phyloP scores from a whole-genome alignment of 2,888 invertebrate genomes.

The Cephonodes hylas region DNA sequence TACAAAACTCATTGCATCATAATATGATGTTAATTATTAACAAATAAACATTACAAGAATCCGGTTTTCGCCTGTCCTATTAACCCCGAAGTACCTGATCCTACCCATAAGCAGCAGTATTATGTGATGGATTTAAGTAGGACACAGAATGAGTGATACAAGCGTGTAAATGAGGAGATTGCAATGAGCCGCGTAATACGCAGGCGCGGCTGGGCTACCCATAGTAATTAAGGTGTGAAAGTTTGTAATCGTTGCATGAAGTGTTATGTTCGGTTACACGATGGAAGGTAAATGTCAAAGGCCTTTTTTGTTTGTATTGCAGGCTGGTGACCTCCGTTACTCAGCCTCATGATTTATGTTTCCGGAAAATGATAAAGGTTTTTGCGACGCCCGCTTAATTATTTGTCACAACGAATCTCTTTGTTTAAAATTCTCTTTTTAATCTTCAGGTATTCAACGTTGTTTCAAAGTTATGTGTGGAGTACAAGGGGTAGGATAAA shows the following conservation, averaged over 20 bases:
- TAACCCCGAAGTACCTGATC: neutral
- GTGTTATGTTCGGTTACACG: neutral
- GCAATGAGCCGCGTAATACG: constrained; percentile 19
- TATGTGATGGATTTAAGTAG: constrained; percentile 13
- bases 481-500: too few species aligned
- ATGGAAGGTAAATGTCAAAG: neutral
- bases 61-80: neutral
- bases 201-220: constrained; percentile 25
- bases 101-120: constrained; percentile 22
- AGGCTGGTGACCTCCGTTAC: neutral
- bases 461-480: too few species aligned
- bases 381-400: too few species aligned
- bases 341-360: neutral
- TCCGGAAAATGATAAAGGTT: neutral
- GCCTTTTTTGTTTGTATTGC: neutral
- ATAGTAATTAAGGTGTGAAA: constrained; percentile 30
- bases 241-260: constrained; percentile 15
- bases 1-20: neutral
- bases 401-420: too few species aligned
- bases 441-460: too few species aligned
- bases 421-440: too few species aligned
- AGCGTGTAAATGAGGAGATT: constrained; percentile 2
- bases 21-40: neutral
- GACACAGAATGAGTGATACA: neutral
- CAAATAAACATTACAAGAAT: neutral